A percentile compares a stretch with the other conserved stretches of the same genome.
Conservation (phyloP, 2,888 invertebrate species). For the Lampropteryx suffumata region DNA sequence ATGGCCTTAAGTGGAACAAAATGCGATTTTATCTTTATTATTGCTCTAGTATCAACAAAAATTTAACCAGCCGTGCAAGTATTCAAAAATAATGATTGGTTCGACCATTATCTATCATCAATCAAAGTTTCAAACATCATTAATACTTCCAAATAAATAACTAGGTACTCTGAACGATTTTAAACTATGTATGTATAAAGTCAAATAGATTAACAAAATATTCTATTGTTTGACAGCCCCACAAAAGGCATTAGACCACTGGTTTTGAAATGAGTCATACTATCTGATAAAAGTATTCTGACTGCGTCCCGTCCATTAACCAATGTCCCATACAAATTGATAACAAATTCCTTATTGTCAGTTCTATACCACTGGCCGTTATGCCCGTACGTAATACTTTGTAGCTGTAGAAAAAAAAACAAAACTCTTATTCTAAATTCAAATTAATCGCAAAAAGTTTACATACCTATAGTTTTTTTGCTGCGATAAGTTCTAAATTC, state of each 20-base stretch:
- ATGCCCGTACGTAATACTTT: constrained; percentile 54
- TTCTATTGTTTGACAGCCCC: not conserved
- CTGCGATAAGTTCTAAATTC: constrained; percentile 4
- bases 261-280: constrained; percentile 53
- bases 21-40: not conserved
- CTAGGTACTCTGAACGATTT: too few relatives aligned
- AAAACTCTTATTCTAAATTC: constrained; percentile 10
- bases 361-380: constrained; percentile 58
- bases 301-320: constrained; percentile 67
- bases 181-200: too few relatives aligned
- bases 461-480: not conserved
- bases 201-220: too few relatives aligned
- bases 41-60: not conserved
- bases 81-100: too few relatives aligned
- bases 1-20: not conserved
- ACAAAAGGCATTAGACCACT: constrained; percentile 37
- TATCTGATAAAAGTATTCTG: constrained; percentile 73
- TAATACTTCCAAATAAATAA: too few relatives aligned
- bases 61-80: too few relatives aligned
- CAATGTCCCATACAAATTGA: constrained; percentile 75
- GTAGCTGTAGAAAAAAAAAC: not conserved
- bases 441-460: not conserved
- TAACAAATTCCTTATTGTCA: constrained; percentile 75
- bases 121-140: too few relatives aligned
- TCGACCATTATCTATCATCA: too few relatives aligned